Base-by-base conservation (phyloP, 2,797 vertebrate species). In the Ctenopoma multispine region DNA sequence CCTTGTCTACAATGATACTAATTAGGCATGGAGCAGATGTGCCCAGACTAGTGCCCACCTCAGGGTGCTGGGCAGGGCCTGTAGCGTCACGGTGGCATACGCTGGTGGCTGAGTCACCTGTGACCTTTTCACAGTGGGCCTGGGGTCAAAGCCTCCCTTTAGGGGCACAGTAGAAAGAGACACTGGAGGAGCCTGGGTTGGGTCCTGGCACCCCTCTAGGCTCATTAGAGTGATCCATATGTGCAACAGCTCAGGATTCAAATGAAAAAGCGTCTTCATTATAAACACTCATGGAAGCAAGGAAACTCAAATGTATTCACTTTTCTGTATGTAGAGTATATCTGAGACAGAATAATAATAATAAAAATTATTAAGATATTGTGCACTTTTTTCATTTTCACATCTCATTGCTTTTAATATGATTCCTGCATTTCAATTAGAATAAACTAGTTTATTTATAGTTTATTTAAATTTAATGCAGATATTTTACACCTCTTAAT, bases 141-240 rank as follows among this genome's bases (percentile, higher is more conserved):
- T 58, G 83, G 83, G 76, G 88, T 89, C 86, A 77, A 51, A 81
- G 83, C 78, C 64, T 82, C 61, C 56, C 65, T 63, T 79, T 47
- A 77, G 82, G 79, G 54, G 79, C 68, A 73, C 80, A 70, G 80
- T 63, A 64, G 66, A 79, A 81, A 61, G 75, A 84, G 80, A 85
- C 74, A 80, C 59, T 49, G 68, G 75, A 79, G 80, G 79, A 71
- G 82, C 61, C 70, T 7, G 74, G 77, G 77, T 77, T 53, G 36
- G 54, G 72, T 75, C 73, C 66, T 66, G 77, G 81, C 89, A 81
- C 81, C 87, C 85, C 74, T 82, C 85, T 62, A 62, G 83, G 78
- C 87, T 92, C 87, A 92, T 90, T 92, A 92, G 75, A 84, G 66
- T 59, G 73, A 60, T 82, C 89, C 90, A 91, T 92, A 90, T 92